A percentile compares a stretch with the other conserved stretches of the same genome.
phyloP scores from a whole-genome alignment of 2,888 invertebrate genomes.

The Macrophya annulata region DNA sequence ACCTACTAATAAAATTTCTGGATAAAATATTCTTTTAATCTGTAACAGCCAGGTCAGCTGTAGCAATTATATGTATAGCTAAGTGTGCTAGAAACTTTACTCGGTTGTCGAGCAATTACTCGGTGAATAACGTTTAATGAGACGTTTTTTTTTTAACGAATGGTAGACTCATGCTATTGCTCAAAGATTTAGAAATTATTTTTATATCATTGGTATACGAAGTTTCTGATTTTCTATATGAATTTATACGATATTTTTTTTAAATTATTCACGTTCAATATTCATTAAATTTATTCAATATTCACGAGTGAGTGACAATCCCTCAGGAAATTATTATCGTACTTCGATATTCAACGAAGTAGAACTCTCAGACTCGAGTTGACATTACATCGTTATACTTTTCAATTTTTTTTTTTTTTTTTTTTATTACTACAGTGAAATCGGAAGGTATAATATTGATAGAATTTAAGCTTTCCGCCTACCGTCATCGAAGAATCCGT shows the following conservation, averaged over 20 bases:
- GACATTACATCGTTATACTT: conserved; percentile 1
- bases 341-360: not conserved
- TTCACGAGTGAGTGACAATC: not conserved
- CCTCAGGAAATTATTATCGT: not conserved
- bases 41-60: conserved; percentile 32
- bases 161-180: not conserved
- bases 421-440: not conserved
- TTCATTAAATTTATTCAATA: not conserved
- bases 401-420: not conserved
- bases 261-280: not conserved
- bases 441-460: not conserved
- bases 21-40: not conserved
- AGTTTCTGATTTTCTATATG: not conserved
- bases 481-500: conserved; percentile 87
- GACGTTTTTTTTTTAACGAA: conserved; percentile 11
- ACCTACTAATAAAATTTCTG: not conserved
- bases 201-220: not conserved
- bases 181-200: not conserved
- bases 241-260: no score
- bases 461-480: conserved; percentile 56
- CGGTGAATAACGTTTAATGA: conserved; percentile 27
- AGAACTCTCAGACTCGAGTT: not conserved
- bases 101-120: conserved; percentile 32
- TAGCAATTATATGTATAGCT: conserved; percentile 19
- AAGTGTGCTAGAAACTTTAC: conserved; percentile 17